phyloP scores from a whole-genome alignment of 2,797 vertebrate species.

The Distichodus sexfasciatus region DNA sequence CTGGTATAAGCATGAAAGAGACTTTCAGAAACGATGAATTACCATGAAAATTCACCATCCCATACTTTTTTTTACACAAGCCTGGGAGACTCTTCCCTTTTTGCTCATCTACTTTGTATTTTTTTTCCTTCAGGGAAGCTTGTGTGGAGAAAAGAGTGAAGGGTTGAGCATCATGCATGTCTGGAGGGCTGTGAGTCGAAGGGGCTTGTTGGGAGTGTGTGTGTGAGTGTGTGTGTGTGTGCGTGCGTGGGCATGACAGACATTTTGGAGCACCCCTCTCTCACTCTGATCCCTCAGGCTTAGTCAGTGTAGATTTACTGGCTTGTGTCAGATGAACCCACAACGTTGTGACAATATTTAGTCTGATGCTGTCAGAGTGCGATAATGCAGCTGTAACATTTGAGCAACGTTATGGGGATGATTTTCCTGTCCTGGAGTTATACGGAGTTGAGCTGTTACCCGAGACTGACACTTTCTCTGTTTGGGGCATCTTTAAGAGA shows the following conservation, averaged over 20 bases:
- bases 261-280: too few species aligned
- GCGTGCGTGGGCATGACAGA: slow-evolving; percentile 11
- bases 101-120: background rate
- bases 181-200: slow-evolving; percentile 38
- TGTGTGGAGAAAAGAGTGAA: slow-evolving; percentile 36
- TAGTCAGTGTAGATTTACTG: slow-evolving; percentile 57
- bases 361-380: slow-evolving; percentile 61
- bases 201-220: background rate
- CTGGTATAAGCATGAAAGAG: slow-evolving; percentile 28
- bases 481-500: slow-evolving; percentile 8
- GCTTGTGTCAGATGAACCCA: slow-evolving; percentile 57
- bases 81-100: background rate
- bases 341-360: slow-evolving; percentile 59
- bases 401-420: slow-evolving; percentile 42
- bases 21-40: slow-evolving; percentile 10
- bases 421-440: slow-evolving; percentile 44
- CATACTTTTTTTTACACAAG: slow-evolving; percentile 3
- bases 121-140: slow-evolving; percentile 40
- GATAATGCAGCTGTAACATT: slow-evolving; percentile 55
- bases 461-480: slow-evolving; percentile 19
- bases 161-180: slow-evolving; percentile 37
- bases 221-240: slow-evolving; percentile 29
- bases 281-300: slow-evolving; percentile 65
- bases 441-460: slow-evolving; percentile 28
- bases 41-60: slow-evolving; percentile 18